These are phyloP conservation scores for Epirrhoe tristata DNA, from an alignment of 2,888 invertebrate species.

Conservation along the genomic window DNA sequence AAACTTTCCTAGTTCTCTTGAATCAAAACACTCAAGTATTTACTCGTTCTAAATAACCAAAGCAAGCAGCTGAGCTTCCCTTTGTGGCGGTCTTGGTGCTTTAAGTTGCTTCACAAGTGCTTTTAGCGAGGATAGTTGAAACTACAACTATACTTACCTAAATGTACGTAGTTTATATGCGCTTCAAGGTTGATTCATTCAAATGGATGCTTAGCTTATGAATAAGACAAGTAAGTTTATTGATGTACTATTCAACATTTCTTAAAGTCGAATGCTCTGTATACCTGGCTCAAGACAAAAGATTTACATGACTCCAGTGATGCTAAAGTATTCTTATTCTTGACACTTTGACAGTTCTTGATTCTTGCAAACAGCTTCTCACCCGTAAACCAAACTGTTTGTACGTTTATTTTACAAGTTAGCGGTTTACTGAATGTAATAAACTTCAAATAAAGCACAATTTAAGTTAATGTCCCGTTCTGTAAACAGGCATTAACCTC, in stretches of 20 bases:
- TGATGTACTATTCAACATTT: slow-evolving; percentile 14
- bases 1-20: slow-evolving; percentile 20
- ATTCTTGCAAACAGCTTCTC: not conserved
- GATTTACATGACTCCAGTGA: not conserved
- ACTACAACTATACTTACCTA: slow-evolving; percentile 28
- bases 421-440: not conserved
- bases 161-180: slow-evolving; percentile 25
- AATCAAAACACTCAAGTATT: slow-evolving; percentile 27
- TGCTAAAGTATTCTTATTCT: not conserved
- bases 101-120: slow-evolving; percentile 30
- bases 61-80: slow-evolving; percentile 27
- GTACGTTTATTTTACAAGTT: not conserved
- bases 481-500: slow-evolving; percentile 33
- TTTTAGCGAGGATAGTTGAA: slow-evolving; percentile 28
- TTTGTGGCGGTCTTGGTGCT: slow-evolving; percentile 28
- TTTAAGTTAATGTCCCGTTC: slow-evolving; percentile 17
- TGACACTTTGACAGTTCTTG: not conserved
- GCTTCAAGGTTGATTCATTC: slow-evolving; percentile 29
- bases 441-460: not conserved
- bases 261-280: not conserved
- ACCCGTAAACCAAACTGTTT: not conserved
- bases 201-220: slow-evolving; percentile 31
- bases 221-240: slow-evolving; percentile 27
- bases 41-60: slow-evolving; percentile 28
- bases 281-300: not conserved